These are phyloP conservation scores for Erithacus rubecula DNA, from an alignment of 2,797 vertebrate species.

Conservation along the genomic window DNA sequence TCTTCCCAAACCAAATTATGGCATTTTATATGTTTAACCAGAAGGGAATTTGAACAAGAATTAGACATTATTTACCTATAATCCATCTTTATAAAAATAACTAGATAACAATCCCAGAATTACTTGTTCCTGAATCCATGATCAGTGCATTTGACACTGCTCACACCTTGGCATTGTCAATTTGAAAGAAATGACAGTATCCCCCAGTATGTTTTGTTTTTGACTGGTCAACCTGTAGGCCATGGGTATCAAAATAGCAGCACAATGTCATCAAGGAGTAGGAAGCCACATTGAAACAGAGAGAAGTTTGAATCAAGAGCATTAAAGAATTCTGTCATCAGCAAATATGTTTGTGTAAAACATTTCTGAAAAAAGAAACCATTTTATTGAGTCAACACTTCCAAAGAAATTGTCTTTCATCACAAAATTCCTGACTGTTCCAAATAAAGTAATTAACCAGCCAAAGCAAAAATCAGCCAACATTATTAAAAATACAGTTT, in stretches of 20 bases:
- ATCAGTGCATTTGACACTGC: neutral
- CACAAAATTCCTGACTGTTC: neutral
- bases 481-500: neutral
- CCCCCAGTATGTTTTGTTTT: neutral
- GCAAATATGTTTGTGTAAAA: neutral
- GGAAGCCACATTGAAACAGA: neutral
- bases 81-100: neutral
- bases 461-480: slow-evolving; percentile 3
- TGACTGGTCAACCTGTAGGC: neutral
- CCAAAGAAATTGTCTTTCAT: neutral
- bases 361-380: neutral
- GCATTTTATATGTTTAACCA: slow-evolving; percentile 1
- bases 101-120: neutral
- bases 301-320: neutral
- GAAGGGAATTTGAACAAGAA: neutral
- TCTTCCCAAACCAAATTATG: slow-evolving; percentile 35
- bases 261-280: neutral
- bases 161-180: neutral
- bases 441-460: neutral
- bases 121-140: neutral
- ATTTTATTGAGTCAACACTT: neutral
- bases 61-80: neutral
- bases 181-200: neutral
- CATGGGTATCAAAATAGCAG: rapidly evolving
- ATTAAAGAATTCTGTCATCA: neutral